phyloP scores from a whole-genome alignment of 1,140 invertebrate species.

The Drosophila gunungcola region DNA sequence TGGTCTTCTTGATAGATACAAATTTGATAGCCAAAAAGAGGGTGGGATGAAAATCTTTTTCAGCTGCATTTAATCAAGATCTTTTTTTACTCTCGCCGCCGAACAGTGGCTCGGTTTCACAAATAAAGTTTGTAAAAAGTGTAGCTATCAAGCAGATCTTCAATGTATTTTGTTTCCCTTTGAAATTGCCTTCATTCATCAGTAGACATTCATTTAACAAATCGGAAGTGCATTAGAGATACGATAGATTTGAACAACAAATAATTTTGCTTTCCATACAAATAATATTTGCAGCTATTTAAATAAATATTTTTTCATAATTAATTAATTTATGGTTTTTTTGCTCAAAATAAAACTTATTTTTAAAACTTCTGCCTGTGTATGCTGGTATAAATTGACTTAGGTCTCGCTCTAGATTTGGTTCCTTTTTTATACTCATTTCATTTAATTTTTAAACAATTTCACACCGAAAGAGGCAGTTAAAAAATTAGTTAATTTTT shows the following conservation, averaged over 20 bases:
- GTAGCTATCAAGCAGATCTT: conserved; percentile 18
- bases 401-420: too few relatives aligned
- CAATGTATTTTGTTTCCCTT: neutral
- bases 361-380: too few relatives aligned
- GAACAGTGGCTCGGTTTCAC: conserved; percentile 39
- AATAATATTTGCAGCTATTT: neutral
- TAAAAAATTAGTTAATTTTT: too few relatives aligned
- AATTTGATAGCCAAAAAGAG: conserved; percentile 15
- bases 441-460: too few relatives aligned
- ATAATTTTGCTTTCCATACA: too few relatives aligned
- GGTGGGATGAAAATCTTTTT: conserved; percentile 9
- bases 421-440: too few relatives aligned
- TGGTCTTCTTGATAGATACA: neutral
- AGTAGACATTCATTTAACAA: neutral
- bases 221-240: neutral
- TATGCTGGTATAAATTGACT: too few relatives aligned
- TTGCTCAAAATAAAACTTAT: too few relatives aligned
- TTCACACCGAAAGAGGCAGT: too few relatives aligned
- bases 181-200: neutral
- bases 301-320: too few relatives aligned
- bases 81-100: conserved; percentile 25
- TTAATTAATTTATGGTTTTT: too few relatives aligned
- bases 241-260: neutral
- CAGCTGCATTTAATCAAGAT: conserved; percentile 49
- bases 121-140: conserved; percentile 20